Evolutionary conservation across 2,113 vertebrate genomes (phyloP), one percentile per base, ranked within the genome.

Genomic region (Rhombomys opimus): DNA sequence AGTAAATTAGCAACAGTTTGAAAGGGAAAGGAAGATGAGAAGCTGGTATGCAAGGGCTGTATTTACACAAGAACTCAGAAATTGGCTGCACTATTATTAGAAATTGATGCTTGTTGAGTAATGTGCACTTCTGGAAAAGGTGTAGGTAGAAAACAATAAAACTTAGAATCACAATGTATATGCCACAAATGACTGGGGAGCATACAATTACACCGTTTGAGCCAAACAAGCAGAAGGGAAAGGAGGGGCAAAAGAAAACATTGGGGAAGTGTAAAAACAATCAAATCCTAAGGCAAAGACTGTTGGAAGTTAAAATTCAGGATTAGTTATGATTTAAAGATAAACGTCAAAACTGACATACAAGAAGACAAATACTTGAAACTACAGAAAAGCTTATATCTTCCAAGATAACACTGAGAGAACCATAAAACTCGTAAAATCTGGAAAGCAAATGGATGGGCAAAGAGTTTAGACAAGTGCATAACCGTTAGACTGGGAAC

Each of bases 221-320:
- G n/a, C 46, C 54, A 96, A 90, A 85, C 70, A 95, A 89, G 77
- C 72, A 96, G 95, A 97, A n/a, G 25, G 57, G 57, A 57, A 27
- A 63, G 46, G n/a, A 11, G 77, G 50, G n/a, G 5, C 65, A 52
- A 94, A 96, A 73, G 76, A 41, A 90, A 96, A 88, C 11, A 94
- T 1, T 35, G 84, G 8, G 27, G 7, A 94, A 89, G 68, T 46
- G 1, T 38, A 77, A 86, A 68, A 75, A 92, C 50, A 46, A n/a
- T 4, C 10, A n/a, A 91, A 95, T 11, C 22, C 68, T 76, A 80
- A 68, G 78, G 72, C 2, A 91, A 50, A 70, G 2, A 11, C 86
- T 27, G 9, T 65, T 70, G 73, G 38, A 88, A 72, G 46, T 25
- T 88, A 88, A 84, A n/a, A 89, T 68, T 93, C 77, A 97, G n/a